Evolutionary conservation across 2,113 vertebrate genomes (phyloP).

Genomic region (Perca flavescens): DNA sequence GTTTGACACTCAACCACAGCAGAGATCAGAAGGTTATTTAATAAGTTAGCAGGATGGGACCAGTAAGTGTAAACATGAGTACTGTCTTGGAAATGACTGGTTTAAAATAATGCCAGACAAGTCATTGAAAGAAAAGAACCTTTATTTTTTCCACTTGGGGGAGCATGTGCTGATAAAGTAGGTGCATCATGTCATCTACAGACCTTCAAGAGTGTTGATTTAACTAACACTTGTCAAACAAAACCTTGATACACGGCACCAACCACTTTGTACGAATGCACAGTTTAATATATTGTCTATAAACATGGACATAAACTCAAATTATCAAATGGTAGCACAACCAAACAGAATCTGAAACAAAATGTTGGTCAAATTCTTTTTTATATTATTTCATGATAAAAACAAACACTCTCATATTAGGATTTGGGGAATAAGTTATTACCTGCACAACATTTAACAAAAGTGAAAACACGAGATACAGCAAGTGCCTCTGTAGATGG

Average conservation of each 20-base stretch:
- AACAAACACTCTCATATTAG: background rate
- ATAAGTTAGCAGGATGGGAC: background rate
- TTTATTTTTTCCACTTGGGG: background rate
- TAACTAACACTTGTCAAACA: background rate
- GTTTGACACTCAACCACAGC: background rate
- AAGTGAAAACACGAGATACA: background rate
- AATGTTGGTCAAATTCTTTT: background rate
- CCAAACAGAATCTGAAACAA: background rate
- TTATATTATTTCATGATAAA: constrained; percentile 7
- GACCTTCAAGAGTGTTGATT: background rate
- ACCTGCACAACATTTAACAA: background rate
- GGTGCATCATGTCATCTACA: background rate
- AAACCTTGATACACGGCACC: background rate
- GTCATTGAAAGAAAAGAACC: no score
- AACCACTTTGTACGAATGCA: background rate
- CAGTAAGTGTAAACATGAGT: constrained; percentile 1
- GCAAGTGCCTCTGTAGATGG: background rate
- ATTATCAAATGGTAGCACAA: background rate
- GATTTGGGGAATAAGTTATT: background rate
- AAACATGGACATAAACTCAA: background rate
- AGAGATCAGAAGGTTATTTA: background rate
- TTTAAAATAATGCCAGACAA: background rate
- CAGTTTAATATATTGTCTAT: background rate
- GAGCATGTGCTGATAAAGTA: background rate
- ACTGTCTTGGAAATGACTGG: background rate